Evolutionary conservation across 2,797 vertebrate species (phyloP).

Genomic region (Otolemur crassicaudatus): DNA sequence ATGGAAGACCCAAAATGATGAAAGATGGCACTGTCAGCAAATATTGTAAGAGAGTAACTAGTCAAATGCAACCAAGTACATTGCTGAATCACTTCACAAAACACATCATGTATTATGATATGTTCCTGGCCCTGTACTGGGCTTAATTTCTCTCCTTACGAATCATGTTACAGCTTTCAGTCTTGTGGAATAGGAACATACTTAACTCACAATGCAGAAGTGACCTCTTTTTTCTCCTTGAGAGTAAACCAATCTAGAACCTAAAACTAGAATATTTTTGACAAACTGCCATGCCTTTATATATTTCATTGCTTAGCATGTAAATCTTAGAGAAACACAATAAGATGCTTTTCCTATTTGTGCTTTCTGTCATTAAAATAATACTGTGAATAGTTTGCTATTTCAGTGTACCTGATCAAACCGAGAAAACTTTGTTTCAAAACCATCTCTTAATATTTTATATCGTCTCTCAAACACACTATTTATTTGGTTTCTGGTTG

Average conservation of each 20-base stretch:
- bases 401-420: slow-evolving; percentile 2
- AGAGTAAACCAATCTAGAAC: neutral
- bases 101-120: too few species aligned
- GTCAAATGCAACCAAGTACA: neutral
- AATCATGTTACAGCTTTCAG: neutral
- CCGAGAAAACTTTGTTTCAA: neutral
- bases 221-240: neutral
- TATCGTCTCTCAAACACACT: neutral
- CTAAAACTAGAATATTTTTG: neutral
- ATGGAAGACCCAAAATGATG: neutral
- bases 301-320: neutral
- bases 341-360: neutral
- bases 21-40: neutral
- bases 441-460: neutral
- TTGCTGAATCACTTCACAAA: neutral
- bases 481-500: neutral
- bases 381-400: neutral
- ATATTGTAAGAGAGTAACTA: neutral
- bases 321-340: neutral
- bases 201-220: neutral
- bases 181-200: neutral
- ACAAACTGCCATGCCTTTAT: neutral
- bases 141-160: neutral
- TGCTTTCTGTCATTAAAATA: neutral
- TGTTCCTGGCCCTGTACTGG: neutral